phyloP scores from a whole-genome alignment of 64 coral and sea anemone species.

The Actinia tenebrosa region DNA sequence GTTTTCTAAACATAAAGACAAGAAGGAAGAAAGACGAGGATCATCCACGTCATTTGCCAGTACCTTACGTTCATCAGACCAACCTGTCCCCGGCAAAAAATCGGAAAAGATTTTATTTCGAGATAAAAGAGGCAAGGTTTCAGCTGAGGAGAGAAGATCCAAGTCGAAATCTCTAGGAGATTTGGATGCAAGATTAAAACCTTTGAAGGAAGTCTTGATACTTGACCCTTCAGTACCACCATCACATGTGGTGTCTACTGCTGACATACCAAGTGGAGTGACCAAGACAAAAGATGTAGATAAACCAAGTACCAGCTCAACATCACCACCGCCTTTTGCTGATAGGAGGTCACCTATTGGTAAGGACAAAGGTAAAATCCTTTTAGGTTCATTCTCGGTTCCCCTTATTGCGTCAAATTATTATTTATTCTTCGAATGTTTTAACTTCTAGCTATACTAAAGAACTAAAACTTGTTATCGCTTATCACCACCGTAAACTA shows the following conservation, averaged over 20 bases:
- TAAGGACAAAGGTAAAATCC: constrained; percentile 22
- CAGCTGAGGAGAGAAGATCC: not conserved
- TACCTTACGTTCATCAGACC: not conserved
- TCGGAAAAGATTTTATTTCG: constrained; percentile 5
- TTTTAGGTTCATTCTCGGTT: not conserved
- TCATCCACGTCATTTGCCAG: not conserved
- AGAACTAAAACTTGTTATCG: too few species aligned
- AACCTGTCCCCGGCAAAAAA: not conserved
- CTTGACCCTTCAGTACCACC: not conserved
- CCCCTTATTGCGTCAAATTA: not conserved
- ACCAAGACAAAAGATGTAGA: not conserved
- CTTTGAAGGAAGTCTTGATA: not conserved
- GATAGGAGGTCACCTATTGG: constrained; percentile 22
- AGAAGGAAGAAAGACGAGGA: not conserved
- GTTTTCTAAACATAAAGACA: constrained; percentile 20
- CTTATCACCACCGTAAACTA: too few species aligned
- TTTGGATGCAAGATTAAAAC: constrained; percentile 22
- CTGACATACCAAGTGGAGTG: constrained; percentile 4
- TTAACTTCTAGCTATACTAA: too few species aligned
- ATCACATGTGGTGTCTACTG: constrained; percentile 4
- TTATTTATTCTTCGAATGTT: too few species aligned
- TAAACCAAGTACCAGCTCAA: too few species aligned
- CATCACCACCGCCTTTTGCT: constrained; percentile 1
- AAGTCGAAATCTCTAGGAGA: constrained; percentile 24
- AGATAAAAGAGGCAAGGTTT: constrained; percentile 7